Evolutionary conservation across 1,140 invertebrate species (phyloP), one percentile per base, ranked within the genome.

Genomic region (Pseudomyrmex flavicornis): DNA sequence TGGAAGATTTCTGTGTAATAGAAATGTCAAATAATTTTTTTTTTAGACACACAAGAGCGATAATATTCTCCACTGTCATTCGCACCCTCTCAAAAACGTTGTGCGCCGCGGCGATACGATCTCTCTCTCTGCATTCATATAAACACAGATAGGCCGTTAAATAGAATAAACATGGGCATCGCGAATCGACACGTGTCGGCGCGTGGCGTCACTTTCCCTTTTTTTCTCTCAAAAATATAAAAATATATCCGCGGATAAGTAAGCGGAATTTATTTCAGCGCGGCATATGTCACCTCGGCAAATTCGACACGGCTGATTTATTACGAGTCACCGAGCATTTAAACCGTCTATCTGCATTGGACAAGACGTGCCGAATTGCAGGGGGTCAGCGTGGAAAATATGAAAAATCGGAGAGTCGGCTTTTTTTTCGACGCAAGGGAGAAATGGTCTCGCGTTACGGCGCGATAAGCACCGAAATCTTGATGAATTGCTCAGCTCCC

Each of bases 351-450:
- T 75, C 87, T 84, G 83, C 66, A 76, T 77, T 82, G 73, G 83
- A 56, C 80, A 17, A 56, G 70, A 52, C 20, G 77, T 68, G 48
- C 56, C 15, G 75, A 75, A 35, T 76, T 54, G 54, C 62, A 56
- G 35, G 82, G 35, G 86, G 50, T 77, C 59, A 50, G n/a, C 56
- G 75, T 68, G 83, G 46, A 61, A 85, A 85, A 85, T 88, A 89
- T 88, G 87, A 89, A 89, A 85, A 89, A 88, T 89, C 86, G 87
- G 66, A 54, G 75, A 76, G 62, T 75, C 74, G 48, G 17, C 17
- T 59, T 48, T 50, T 35, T 48, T 50, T 35, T 54, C 63, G 52
- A 4, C 35, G 26, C n/a, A n/a, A 54, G 44, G 48, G 35, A n/a
- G 52, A 22, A 68, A 66, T 58, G 58, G 54, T 70, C 66, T 48